Evolutionary conservation across 2,888 invertebrate species (phyloP).

Genomic region (Gasteruption jaculator): DNA sequence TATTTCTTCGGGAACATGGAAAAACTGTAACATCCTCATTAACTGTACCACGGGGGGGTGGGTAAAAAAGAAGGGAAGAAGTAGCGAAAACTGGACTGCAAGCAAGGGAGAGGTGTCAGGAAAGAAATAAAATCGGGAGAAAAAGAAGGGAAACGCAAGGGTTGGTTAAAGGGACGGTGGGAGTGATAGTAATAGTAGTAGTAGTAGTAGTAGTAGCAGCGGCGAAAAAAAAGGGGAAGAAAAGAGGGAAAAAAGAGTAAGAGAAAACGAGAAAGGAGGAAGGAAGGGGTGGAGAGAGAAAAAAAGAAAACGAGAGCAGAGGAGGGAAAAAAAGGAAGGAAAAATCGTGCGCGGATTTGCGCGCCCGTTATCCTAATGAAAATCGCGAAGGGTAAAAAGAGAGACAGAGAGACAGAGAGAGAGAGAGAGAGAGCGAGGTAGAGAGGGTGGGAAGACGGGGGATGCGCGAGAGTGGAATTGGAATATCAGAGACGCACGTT

Average conservation of each 20-base stretch:
- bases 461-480: constrained; percentile 35
- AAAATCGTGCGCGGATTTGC: constrained; percentile 34
- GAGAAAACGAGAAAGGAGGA: background rate
- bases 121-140: constrained; percentile 17
- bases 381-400: constrained; percentile 29
- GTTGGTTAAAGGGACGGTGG: constrained; percentile 19
- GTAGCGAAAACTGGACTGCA: too few relatives aligned
- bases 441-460: constrained; percentile 17
- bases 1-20: too few relatives aligned
- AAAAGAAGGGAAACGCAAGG: constrained; percentile 15
- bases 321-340: background rate
- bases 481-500: constrained; percentile 39
- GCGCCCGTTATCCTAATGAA: constrained; percentile 44
- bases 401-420: background rate
- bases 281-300: constrained; percentile 1
- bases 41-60: too few relatives aligned
- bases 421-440: constrained; percentile 10
- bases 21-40: too few relatives aligned
- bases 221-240: background rate
- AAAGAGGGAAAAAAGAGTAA: background rate
- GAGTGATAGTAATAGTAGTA: constrained; percentile 22
- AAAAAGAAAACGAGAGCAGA: background rate
- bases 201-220: constrained; percentile 2
- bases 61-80: too few relatives aligned
- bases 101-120: too few relatives aligned